Conservation (phyloP, 2,888 invertebrate genomes). For the Caenorhabditis virilis region DNA sequence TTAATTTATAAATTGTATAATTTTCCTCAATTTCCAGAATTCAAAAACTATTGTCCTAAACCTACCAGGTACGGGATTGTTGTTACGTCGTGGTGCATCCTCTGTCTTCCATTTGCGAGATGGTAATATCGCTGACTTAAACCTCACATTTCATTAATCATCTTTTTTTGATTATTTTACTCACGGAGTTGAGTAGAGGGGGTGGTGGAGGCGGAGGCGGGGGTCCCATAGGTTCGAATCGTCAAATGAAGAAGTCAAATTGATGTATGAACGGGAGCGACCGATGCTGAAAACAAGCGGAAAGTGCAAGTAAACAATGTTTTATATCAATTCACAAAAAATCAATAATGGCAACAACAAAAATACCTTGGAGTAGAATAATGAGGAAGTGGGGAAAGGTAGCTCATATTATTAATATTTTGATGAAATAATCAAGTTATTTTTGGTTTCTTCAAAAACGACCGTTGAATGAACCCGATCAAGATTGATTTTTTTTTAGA, state of each 20-base stretch:
- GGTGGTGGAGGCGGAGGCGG: constrained; percentile 68
- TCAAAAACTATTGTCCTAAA: too few species aligned
- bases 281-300: constrained; percentile 45
- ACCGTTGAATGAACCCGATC: too few species aligned
- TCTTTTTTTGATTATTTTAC: constrained; percentile 5
- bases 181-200: constrained; percentile 58
- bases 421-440: too few species aligned
- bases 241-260: constrained; percentile 17
- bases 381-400: constrained; percentile 63
- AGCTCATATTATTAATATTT: constrained; percentile 45
- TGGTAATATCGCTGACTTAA: constrained; percentile 62
- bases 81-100: constrained; percentile 64
- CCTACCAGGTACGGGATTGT: constrained; percentile 55
- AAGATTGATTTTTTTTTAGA: too few species aligned
- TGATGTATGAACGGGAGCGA: constrained; percentile 39
- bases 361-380: constrained; percentile 53
- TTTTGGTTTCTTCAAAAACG: too few species aligned
- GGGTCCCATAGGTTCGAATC: constrained; percentile 47
- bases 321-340: too few species aligned
- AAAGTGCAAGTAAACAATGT: too few species aligned
- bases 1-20: too few species aligned
- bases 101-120: constrained; percentile 65
- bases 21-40: too few species aligned
- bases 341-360: constrained; percentile 4
- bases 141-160: constrained; percentile 1